These are phyloP conservation scores for Clunio marinus DNA, from an alignment of 2,888 invertebrate species.

Conservation along the genomic window DNA sequence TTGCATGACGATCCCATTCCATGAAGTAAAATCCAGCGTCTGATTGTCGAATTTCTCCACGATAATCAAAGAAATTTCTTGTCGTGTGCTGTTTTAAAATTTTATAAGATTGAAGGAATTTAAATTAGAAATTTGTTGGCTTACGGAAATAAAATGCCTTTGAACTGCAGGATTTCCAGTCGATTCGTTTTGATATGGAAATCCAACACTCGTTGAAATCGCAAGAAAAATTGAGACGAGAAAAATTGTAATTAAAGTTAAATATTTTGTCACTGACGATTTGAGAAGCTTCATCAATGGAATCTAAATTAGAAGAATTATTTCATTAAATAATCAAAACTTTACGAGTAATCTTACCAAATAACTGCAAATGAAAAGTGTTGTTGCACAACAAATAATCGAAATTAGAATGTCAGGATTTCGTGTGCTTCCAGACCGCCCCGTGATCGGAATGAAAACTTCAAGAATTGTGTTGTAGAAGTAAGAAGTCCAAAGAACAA, in stretches of 20 bases:
- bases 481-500: constrained; percentile 45
- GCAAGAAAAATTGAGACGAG: constrained; percentile 46
- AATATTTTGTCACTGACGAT: constrained; percentile 44
- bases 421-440: constrained; percentile 51
- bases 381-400: constrained; percentile 47
- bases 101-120: not conserved
- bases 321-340: constrained; percentile 35
- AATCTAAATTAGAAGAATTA: constrained; percentile 40
- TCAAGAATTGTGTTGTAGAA: constrained; percentile 45
- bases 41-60: constrained; percentile 45
- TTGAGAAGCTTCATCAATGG: constrained; percentile 45
- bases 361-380: constrained; percentile 49
- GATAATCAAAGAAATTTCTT: constrained; percentile 45
- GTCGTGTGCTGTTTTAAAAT: constrained; percentile 43
- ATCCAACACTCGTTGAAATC: constrained; percentile 51
- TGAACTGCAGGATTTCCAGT: constrained; percentile 49
- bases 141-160: constrained; percentile 54
- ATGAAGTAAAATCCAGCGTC: constrained; percentile 47
- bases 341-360: constrained; percentile 45
- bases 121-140: constrained; percentile 39
- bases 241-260: constrained; percentile 44
- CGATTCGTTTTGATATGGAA: constrained; percentile 54
- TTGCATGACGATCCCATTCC: constrained; percentile 46
- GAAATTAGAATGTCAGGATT: constrained; percentile 53
- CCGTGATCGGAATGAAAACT: constrained; percentile 51